Evolutionary conservation across 2,888 invertebrate species (phyloP), one percentile per base, ranked within the genome.

Genomic region (Balanococcus diminutus): DNA sequence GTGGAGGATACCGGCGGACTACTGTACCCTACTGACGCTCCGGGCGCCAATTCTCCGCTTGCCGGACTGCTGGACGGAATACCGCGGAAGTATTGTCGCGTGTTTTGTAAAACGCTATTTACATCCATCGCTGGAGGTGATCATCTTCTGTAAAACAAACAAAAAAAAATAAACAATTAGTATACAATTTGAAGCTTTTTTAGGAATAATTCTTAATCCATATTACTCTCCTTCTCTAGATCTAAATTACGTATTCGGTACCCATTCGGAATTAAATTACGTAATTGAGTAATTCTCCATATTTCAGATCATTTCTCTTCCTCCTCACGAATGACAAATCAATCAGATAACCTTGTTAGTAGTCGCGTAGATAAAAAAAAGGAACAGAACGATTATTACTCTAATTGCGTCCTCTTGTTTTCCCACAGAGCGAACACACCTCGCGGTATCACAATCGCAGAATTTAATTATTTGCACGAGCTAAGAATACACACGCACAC

Each of bases 51-150:
- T 61, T 86, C 79, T 14, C 85, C 81, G 39, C 51, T 84, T 19
- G 84, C 67, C 14, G 86, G 86, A 28, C 75, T 85, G 25, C 86
- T 87, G 88, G 91, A 91, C 88, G 95, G 95, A 90, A 95, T 91
- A 90, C 95, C 95, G 92, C 95, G 94, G 91, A 95, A 95, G 91
- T 94, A 95, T 92, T 94, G 94, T 90, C 95, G 94, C 90, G 94
- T 94, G 91, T 94, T 94, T 93, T 95, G 94, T 93, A 95, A 92
- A 91, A 94, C 94, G 93, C 94, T 95, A 91, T 93, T 94, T 36
- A 86, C 86, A 46, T 86, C 86, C 86, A 86, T 86, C 22, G 36
- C 67, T 46, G 36, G 32, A 32, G 36, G 39, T 82, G 39, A 81
- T 81, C 81, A 81, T 81, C 25, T 14, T 56, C 86, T 81, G 85